A percentile compares a stretch with the other conserved stretches of the same genome.
Evolutionary conservation across 2,888 invertebrate species (phyloP).

Genomic region (Cosmorhoe ocellata): DNA sequence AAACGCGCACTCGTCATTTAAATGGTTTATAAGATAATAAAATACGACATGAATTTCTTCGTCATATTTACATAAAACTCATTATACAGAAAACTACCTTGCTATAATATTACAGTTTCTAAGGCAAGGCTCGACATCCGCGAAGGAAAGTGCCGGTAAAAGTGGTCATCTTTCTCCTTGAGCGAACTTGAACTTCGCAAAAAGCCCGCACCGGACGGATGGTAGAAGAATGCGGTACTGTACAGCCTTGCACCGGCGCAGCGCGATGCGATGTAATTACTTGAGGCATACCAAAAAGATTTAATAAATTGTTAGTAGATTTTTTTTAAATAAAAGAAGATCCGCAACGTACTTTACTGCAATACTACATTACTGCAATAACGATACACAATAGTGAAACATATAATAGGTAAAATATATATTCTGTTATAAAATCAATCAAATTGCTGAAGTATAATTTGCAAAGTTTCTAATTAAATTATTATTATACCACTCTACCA

Average conservation of each 20-base stretch:
- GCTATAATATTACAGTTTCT: slow-evolving; percentile 1
- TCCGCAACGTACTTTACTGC: too few species aligned
- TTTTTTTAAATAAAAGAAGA: too few species aligned
- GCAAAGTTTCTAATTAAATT: too few species aligned
- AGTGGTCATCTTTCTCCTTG: slow-evolving; percentile 51
- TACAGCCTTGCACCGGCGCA: slow-evolving; percentile 9
- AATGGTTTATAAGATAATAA: background rate
- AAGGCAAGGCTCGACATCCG: slow-evolving; percentile 17
- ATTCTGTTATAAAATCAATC: too few species aligned
- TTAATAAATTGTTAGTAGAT: too few species aligned
- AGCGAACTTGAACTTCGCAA: slow-evolving; percentile 53
- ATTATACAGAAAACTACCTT: slow-evolving; percentile 5
- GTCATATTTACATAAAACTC: background rate
- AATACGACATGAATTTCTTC: background rate
- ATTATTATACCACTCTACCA: slow-evolving; percentile 3
- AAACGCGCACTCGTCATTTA: slow-evolving; percentile 1
- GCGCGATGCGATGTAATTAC: background rate
- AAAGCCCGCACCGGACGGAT: slow-evolving; percentile 53
- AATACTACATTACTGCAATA: too few species aligned
- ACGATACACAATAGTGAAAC: too few species aligned
- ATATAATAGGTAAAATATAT: too few species aligned
- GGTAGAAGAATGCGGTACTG: slow-evolving; percentile 44
- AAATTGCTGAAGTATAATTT: too few species aligned
- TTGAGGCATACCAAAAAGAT: too few species aligned
- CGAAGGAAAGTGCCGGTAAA: slow-evolving; percentile 49